Evolutionary conservation across 2,113 vertebrate species (phyloP).

Genomic region (Channa maculata): DNA sequence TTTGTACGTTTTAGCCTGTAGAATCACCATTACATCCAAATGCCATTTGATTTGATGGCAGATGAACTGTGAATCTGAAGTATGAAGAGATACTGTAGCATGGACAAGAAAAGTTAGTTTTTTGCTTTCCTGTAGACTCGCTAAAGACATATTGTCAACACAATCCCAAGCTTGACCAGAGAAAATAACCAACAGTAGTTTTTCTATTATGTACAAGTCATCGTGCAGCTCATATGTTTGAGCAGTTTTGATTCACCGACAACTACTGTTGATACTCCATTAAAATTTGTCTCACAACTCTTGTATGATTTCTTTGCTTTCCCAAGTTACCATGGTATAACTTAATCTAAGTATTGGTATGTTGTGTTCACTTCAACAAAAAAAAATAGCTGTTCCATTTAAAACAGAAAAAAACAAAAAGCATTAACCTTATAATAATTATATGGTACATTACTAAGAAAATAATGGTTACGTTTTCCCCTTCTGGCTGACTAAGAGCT

Average conservation of each 20-base stretch:
- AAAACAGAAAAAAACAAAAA: no score
- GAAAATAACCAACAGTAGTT: conserved; percentile 5
- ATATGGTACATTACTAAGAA: background rate
- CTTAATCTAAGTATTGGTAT: no score
- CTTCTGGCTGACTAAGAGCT: background rate
- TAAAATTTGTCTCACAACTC: conserved; percentile 59
- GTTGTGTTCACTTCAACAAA: no score
- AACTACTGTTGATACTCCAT: conserved; percentile 44
- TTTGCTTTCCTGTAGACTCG: conserved; percentile 23
- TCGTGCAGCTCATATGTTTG: conserved; percentile 30
- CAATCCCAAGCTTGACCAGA: conserved; percentile 3
- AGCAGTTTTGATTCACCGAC: conserved; percentile 29
- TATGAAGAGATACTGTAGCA: conserved; percentile 28
- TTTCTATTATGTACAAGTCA: conserved; percentile 26
- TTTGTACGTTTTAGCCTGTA: conserved; percentile 39
- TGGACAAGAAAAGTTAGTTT: conserved; percentile 17
- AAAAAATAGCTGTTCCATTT: no score
- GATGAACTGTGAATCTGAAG: conserved; percentile 40
- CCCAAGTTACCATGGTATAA: background rate
- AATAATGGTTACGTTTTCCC: background rate
- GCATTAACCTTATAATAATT: no score
- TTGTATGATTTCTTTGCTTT: conserved; percentile 9
- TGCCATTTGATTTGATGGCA: conserved; percentile 19
- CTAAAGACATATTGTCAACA: background rate
- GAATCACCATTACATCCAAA: conserved; percentile 5